A percentile compares a stretch with the other conserved stretches of the same genome.
These are phyloP conservation scores for Drosophila nigrodunni DNA, from an alignment of 1,140 invertebrate genomes.

Conservation along the genomic window DNA sequence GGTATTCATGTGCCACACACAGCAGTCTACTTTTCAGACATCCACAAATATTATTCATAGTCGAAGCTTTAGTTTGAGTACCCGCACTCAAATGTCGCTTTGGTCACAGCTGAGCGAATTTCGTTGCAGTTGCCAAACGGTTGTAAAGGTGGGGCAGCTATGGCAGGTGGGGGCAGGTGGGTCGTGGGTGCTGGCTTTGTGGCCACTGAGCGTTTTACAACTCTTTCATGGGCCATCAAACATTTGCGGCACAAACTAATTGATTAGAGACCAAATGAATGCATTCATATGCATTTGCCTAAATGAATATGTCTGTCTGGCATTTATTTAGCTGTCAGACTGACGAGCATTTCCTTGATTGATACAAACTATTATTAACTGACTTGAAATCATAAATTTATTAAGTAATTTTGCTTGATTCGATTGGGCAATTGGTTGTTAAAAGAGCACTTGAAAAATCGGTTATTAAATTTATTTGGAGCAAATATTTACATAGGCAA, in stretches of 20 bases:
- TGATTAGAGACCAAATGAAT: slow-evolving; percentile 13
- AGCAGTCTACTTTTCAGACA: slow-evolving; percentile 11
- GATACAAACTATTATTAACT: neutral
- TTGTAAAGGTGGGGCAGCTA: slow-evolving; percentile 6
- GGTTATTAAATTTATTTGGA: no score
- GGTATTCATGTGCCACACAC: slow-evolving; percentile 69
- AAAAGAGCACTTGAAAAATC: no score
- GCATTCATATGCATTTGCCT: slow-evolving; percentile 18
- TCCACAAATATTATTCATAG: slow-evolving; percentile 26
- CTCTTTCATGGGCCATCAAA: slow-evolving; percentile 59
- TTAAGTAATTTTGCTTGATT: neutral
- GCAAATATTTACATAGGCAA: no score
- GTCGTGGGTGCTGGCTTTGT: slow-evolving; percentile 10
- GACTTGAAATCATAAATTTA: neutral
- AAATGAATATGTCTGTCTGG: slow-evolving; percentile 21
- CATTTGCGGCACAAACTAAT: slow-evolving; percentile 33
- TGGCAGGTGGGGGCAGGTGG: neutral
- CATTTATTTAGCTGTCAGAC: slow-evolving; percentile 12
- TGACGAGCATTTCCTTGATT: slow-evolving; percentile 7
- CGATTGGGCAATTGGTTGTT: slow-evolving; percentile 3
- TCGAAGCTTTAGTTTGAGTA: slow-evolving; percentile 28
- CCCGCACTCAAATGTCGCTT: slow-evolving; percentile 25
- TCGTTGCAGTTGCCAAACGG: slow-evolving; percentile 27
- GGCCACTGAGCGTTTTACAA: slow-evolving; percentile 41
- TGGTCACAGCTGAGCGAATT: slow-evolving; percentile 48